Conservation (phyloP, 64 coral and sea anemone species). For the Anthopleura sola region DNA sequence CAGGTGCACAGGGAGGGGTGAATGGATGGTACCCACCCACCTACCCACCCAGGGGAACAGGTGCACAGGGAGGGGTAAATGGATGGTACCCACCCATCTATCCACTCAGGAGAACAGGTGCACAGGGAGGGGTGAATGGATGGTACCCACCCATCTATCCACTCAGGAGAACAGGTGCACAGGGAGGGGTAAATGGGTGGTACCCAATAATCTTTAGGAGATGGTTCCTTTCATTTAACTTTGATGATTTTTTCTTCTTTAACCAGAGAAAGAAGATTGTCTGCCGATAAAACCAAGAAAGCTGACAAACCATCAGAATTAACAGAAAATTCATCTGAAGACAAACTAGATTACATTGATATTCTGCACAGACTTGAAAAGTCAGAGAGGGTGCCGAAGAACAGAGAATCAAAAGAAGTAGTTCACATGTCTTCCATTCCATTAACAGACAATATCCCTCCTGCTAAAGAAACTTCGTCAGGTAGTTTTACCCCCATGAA, state of each 20-base stretch:
- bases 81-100: too few relatives aligned
- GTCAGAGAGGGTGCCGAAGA: background rate
- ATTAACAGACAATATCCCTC: background rate
- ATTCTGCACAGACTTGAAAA: constrained; percentile 66
- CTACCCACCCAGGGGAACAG: too few relatives aligned
- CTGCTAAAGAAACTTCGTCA: constrained; percentile 20
- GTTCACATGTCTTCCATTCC: background rate
- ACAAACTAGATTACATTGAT: constrained; percentile 52
- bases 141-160: too few relatives aligned
- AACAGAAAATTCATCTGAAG: constrained; percentile 25
- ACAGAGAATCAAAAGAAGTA: background rate
- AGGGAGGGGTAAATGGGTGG: too few relatives aligned
- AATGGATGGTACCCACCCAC: too few relatives aligned
- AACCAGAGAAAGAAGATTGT: constrained; percentile 43
- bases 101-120: too few relatives aligned
- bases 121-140: too few relatives aligned
- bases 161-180: too few relatives aligned
- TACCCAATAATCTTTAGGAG: too few relatives aligned
- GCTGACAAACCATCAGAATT: background rate
- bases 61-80: too few relatives aligned
- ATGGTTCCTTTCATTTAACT: too few relatives aligned
- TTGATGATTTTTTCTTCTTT: background rate
- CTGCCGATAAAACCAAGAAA: constrained; percentile 24
- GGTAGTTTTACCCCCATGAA: constrained; percentile 24
- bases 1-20: too few relatives aligned